A percentile compares a stretch with the other conserved stretches of the same genome.
Evolutionary conservation across 2,113 vertebrate genomes (phyloP).

Genomic region (Coregonus clupeaformis): DNA sequence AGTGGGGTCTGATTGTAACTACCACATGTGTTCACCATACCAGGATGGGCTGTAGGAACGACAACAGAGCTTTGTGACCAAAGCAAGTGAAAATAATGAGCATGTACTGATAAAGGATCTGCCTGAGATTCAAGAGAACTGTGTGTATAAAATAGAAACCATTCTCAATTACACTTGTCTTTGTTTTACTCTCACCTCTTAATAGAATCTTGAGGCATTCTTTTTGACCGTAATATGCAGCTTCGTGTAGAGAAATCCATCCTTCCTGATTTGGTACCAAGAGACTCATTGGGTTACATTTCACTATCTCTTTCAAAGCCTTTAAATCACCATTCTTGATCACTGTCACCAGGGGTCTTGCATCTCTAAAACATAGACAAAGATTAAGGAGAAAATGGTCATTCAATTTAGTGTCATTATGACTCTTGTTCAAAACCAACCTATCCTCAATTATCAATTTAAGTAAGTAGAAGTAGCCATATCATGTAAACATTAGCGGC

Average conservation of each 20-base stretch:
- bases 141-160: background rate
- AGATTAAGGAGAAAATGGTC: background rate
- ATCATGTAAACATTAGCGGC: too few relatives aligned
- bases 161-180: too few relatives aligned
- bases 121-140: background rate
- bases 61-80: background rate
- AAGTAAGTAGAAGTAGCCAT: too few relatives aligned
- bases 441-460: too few relatives aligned
- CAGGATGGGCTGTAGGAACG: conserved; percentile 69
- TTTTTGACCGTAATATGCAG: conserved; percentile 80
- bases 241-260: conserved; percentile 85
- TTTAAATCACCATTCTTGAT: conserved; percentile 22
- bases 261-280: conserved; percentile 74
- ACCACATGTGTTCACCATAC: conserved; percentile 76
- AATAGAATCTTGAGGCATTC: conserved; percentile 75
- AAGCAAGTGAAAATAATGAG: too few relatives aligned
- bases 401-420: too few relatives aligned
- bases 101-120: too few relatives aligned
- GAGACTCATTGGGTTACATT: conserved; percentile 64
- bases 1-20: conserved; percentile 80
- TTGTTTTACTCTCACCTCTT: conserved; percentile 67
- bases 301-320: conserved; percentile 64
- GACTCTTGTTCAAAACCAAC: too few relatives aligned
- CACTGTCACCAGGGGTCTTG: background rate
- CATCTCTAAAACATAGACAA: conserved; percentile 17